Conservation (phyloP, 2,113 vertebrate genomes). For the Chitala chitala region DNA sequence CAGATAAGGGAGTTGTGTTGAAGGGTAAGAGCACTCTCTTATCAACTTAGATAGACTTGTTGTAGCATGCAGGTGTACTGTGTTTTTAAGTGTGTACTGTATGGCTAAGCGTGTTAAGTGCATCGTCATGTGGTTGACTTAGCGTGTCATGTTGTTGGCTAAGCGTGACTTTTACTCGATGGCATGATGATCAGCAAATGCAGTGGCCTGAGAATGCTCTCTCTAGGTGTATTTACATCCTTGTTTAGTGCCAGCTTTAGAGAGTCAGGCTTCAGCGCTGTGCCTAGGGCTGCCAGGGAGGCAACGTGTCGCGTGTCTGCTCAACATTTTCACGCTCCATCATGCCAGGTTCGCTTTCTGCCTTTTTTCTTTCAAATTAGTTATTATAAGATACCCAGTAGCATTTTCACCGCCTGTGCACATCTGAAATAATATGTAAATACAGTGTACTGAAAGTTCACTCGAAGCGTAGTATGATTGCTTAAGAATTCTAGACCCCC, state of each 20-base stretch:
- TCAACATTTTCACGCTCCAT: conserved; percentile 39
- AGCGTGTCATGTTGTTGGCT: neutral
- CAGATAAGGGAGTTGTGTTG: neutral
- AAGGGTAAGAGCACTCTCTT: too few relatives aligned
- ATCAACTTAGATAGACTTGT: too few relatives aligned
- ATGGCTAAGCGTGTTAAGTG: neutral
- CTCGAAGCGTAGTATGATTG: conserved; percentile 28
- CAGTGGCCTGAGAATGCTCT: conserved; percentile 27
- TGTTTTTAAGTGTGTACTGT: neutral
- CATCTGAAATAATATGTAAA: conserved; percentile 49
- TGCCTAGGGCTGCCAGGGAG: conserved; percentile 49
- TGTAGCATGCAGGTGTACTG: neutral
- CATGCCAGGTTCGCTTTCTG: conserved; percentile 23
- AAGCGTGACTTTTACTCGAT: neutral
- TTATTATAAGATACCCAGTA: conserved; percentile 43
- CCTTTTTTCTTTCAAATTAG: conserved; percentile 30
- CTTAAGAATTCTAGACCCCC: conserved; percentile 25
- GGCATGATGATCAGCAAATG: conserved; percentile 37
- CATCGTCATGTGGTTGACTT: neutral
- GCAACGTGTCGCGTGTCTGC: conserved; percentile 47
- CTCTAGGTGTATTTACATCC: conserved; percentile 45
- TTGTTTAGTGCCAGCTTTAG: conserved; percentile 51
- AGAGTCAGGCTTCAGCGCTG: conserved; percentile 49
- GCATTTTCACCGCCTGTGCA: conserved; percentile 31
- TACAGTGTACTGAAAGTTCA: conserved; percentile 37